phyloP scores from a whole-genome alignment of 2,888 invertebrate genomes.

The Dynastes grantii region DNA sequence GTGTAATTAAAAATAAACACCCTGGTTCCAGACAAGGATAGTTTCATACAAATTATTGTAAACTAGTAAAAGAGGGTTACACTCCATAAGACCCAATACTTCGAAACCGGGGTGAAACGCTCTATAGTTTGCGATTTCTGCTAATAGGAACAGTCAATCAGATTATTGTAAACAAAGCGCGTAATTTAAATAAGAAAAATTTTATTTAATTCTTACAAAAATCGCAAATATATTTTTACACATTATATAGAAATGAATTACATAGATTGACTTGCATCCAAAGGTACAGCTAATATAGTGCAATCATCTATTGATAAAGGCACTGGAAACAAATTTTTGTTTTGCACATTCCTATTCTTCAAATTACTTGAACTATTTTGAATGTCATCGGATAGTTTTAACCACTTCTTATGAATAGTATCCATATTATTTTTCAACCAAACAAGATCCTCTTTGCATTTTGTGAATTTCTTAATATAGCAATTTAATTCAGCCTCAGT shows the following conservation, averaged over 20 bases:
- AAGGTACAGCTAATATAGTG: conserved; percentile 31
- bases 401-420: conserved; percentile 20
- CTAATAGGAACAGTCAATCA: too few species aligned
- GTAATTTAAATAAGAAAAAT: too few species aligned
- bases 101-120: too few species aligned
- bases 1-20: too few species aligned
- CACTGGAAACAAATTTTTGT: background rate
- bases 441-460: conserved; percentile 49
- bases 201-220: too few species aligned
- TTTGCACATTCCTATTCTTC: background rate
- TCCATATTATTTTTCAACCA: conserved; percentile 34
- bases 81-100: too few species aligned
- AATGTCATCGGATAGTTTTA: conserved; percentile 31
- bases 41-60: too few species aligned
- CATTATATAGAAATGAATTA: background rate
- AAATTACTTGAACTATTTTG: background rate
- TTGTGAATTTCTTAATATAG: conserved; percentile 45
- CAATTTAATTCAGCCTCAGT: conserved; percentile 48
- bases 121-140: too few species aligned
- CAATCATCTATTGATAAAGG: conserved; percentile 4
- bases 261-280: conserved; percentile 25
- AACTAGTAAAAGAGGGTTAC: too few species aligned
- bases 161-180: too few species aligned
- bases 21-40: too few species aligned
- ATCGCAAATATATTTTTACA: too few species aligned